Evolutionary conservation across 2,113 vertebrate species (phyloP).

Genomic region (Muntiacus reevesi): DNA sequence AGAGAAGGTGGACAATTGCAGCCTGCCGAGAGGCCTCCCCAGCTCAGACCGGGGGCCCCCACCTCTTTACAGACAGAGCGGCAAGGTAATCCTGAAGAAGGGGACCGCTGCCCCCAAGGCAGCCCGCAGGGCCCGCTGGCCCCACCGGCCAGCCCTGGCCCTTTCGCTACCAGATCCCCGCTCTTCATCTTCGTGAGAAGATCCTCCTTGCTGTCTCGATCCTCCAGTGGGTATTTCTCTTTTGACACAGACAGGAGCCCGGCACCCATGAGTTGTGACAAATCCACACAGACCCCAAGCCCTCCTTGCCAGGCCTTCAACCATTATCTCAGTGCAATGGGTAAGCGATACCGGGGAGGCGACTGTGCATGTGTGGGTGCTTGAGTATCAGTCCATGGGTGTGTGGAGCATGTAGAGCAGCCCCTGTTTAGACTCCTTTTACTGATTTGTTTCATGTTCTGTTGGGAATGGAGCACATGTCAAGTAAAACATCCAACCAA

Average conservation of each 20-base stretch:
- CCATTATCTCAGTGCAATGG: conserved; percentile 86
- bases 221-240: conserved; percentile 96
- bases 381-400: background rate
- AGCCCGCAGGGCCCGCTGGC: conserved; percentile 80
- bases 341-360: conserved; percentile 74
- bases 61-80: conserved; percentile 74
- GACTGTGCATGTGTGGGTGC: background rate
- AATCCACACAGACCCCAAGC: conserved; percentile 92
- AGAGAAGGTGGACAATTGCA: conserved; percentile 81
- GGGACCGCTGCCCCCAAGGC: conserved; percentile 76
- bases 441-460: background rate
- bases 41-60: conserved; percentile 78
- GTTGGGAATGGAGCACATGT: background rate
- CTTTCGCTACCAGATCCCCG: conserved; percentile 87
- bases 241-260: conserved; percentile 90
- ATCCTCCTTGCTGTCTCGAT: conserved; percentile 84
- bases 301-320: conserved; percentile 87
- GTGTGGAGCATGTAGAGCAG: background rate
- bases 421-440: background rate
- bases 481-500: background rate
- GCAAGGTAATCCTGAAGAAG: conserved; percentile 80
- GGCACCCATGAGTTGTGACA: conserved; percentile 87
- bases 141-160: conserved; percentile 83
- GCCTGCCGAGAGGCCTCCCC: conserved; percentile 72
- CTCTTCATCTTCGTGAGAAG: conserved; percentile 86